Percentiles rank a stretch among this genome's conserved stretches.
These are phyloP conservation scores for Temnothorax rugatulus DNA, from an alignment of 2,888 invertebrate species.

Conservation along the genomic window DNA sequence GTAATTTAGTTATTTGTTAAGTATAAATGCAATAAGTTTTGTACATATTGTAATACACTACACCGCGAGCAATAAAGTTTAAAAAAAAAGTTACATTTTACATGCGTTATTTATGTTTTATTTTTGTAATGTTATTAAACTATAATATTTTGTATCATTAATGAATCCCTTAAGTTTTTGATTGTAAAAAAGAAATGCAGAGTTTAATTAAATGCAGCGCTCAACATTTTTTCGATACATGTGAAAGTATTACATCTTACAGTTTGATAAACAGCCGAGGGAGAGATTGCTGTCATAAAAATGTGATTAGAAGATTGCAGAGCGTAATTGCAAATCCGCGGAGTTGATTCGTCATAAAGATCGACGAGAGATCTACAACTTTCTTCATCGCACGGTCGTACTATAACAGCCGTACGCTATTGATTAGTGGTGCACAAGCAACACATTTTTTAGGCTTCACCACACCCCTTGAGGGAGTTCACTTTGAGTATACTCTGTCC, in stretches of 20 bases:
- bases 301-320: background rate
- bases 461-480: slow-evolving; percentile 82
- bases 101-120: background rate
- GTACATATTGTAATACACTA: slow-evolving; percentile 76
- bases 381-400: slow-evolving; percentile 59
- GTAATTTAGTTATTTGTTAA: slow-evolving; percentile 62
- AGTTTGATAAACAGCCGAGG: background rate
- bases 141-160: background rate
- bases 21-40: slow-evolving; percentile 63
- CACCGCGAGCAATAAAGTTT: slow-evolving; percentile 66
- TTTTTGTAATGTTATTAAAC: background rate
- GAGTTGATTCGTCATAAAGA: background rate
- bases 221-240: background rate
- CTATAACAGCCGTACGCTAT: slow-evolving; percentile 70
- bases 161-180: background rate
- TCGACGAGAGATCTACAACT: slow-evolving; percentile 19
- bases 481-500: slow-evolving; percentile 80
- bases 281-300: background rate
- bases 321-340: background rate
- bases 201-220: background rate
- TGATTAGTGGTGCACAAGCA: slow-evolving; percentile 83
- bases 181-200: background rate
- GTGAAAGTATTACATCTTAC: background rate
- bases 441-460: slow-evolving; percentile 83
- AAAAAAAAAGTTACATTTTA: slow-evolving; percentile 26